These are phyloP conservation scores for Noctua comes DNA, from an alignment of 2,888 invertebrate genomes.

Conservation along the genomic window DNA sequence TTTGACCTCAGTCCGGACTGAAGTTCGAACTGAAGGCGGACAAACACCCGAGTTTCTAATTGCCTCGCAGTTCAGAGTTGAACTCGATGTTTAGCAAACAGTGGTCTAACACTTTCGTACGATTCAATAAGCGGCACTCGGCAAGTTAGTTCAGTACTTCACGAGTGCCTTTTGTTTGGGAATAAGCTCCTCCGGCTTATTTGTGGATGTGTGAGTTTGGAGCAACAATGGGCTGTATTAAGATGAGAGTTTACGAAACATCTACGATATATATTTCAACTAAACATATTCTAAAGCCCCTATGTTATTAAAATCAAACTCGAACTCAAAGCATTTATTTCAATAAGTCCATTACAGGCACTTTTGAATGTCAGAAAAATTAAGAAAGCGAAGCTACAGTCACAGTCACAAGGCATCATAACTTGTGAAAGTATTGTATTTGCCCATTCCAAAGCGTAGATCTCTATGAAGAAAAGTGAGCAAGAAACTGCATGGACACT, in stretches of 20 bases:
- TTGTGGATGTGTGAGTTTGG: slow-evolving; percentile 30
- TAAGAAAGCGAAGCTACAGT: no score
- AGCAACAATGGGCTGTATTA: slow-evolving; percentile 29
- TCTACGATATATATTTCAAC: not conserved
- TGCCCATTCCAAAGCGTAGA: no score
- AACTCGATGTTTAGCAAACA: slow-evolving; percentile 54
- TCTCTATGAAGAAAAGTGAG: no score
- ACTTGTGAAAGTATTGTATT: no score
- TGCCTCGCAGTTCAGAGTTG: slow-evolving; percentile 60
- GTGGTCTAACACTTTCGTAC: slow-evolving; percentile 42
- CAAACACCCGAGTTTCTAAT: slow-evolving; percentile 62
- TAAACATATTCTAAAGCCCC: not conserved
- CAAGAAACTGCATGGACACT: no score
- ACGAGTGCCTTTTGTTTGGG: slow-evolving; percentile 49
- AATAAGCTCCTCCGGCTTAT: slow-evolving; percentile 41
- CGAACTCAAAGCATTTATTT: no score
- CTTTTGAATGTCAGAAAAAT: no score
- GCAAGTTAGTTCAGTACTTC: slow-evolving; percentile 36
- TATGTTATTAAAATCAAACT: not conserved
- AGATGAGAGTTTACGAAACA: slow-evolving; percentile 23
- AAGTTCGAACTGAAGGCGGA: slow-evolving; percentile 32
- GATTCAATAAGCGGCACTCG: slow-evolving; percentile 43
- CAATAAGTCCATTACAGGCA: no score
- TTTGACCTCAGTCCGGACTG: slow-evolving; percentile 58
- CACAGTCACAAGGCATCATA: no score